phyloP scores from a whole-genome alignment of 2,888 invertebrate species.

The Scaptomyza cyrtandrae region DNA sequence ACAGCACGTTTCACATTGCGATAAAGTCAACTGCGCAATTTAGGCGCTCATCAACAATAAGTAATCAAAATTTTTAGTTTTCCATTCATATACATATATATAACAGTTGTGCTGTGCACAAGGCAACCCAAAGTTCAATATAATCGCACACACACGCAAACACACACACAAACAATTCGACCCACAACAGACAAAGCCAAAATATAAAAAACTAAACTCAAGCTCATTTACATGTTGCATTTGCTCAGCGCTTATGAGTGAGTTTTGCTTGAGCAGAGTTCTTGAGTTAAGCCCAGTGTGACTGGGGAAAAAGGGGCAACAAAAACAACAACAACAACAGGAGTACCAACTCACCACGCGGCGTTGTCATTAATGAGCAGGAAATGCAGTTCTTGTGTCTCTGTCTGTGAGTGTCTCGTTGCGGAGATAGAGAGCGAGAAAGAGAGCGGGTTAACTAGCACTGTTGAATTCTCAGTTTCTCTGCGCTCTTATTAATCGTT shows the following conservation, averaged over 20 bases:
- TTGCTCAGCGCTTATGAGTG: slow-evolving; percentile 22
- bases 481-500: slow-evolving; percentile 40
- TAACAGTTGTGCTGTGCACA: slow-evolving; percentile 30
- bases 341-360: slow-evolving; percentile 71
- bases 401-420: not conserved
- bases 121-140: slow-evolving; percentile 47
- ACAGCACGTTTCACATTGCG: slow-evolving; percentile 25
- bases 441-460: slow-evolving; percentile 40
- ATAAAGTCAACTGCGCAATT: slow-evolving; percentile 55
- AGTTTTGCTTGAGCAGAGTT: slow-evolving; percentile 46
- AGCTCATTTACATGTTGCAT: slow-evolving; percentile 71
- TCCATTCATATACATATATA: slow-evolving; percentile 32
- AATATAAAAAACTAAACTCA: slow-evolving; percentile 27
- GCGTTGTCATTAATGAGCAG: slow-evolving; percentile 67
- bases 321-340: slow-evolving; percentile 44
- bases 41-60: slow-evolving; percentile 32
- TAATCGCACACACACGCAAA: slow-evolving; percentile 7
- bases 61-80: slow-evolving; percentile 27
- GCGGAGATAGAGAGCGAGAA: not conserved
- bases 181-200: slow-evolving; percentile 40
- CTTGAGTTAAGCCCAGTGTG: slow-evolving; percentile 36
- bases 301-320: slow-evolving; percentile 38
- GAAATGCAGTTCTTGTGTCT: slow-evolving; percentile 70
- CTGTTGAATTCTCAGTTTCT: slow-evolving; percentile 52
- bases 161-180: slow-evolving; percentile 25